These are phyloP conservation scores for Oncorhynchus tshawytscha DNA, from an alignment of 2,113 vertebrate genomes.

Conservation along the genomic window DNA sequence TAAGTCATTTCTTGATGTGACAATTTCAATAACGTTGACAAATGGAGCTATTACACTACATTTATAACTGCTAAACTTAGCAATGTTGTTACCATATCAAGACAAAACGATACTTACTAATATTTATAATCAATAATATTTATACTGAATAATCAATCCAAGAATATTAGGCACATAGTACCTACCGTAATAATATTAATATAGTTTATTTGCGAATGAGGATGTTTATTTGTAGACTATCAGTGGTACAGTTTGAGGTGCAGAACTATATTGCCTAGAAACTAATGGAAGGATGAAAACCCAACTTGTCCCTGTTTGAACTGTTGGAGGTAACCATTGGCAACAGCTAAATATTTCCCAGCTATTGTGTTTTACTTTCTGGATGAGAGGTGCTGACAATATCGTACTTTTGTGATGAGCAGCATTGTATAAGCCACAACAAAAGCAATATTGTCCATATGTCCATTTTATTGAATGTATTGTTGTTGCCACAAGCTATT, in stretches of 20 bases:
- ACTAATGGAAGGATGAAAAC: conserved; percentile 43
- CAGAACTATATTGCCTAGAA: conserved; percentile 52
- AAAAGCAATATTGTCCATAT: too few relatives aligned
- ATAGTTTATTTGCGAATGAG: conserved; percentile 16
- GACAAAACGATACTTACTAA: too few relatives aligned
- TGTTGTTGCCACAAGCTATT: too few relatives aligned
- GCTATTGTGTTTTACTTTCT: not conserved
- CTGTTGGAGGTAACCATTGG: conserved; percentile 48
- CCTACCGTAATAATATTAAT: not conserved
- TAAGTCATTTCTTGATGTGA: too few relatives aligned
- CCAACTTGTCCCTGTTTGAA: conserved; percentile 37
- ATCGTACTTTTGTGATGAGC: conserved; percentile 64
- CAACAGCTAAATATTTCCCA: conserved; percentile 39
- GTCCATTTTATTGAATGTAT: too few relatives aligned
- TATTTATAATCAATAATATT: too few relatives aligned
- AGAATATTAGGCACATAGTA: too few relatives aligned
- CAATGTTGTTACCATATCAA: too few relatives aligned
- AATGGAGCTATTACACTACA: too few relatives aligned
- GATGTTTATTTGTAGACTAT: conserved; percentile 28
- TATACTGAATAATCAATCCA: too few relatives aligned
- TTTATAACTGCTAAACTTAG: too few relatives aligned
- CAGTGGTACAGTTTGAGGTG: conserved; percentile 46
- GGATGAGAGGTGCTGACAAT: not conserved
- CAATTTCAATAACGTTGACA: too few relatives aligned
- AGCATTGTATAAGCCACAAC: conserved; percentile 34